Conservation (phyloP, 2,113 vertebrate genomes). For the Calidris pygmaea region DNA sequence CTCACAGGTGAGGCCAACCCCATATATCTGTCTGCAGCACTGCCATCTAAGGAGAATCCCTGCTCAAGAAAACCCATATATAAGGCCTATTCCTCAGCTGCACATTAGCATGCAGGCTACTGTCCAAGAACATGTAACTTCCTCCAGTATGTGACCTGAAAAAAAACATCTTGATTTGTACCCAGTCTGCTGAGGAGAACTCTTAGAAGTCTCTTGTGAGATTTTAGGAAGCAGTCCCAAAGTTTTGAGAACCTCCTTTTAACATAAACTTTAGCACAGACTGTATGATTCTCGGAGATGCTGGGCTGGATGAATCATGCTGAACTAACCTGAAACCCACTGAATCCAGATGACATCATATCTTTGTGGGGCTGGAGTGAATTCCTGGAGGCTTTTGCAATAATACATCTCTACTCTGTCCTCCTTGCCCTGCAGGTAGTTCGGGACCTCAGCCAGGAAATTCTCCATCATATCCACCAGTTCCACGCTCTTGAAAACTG, state of each 20-base stretch:
- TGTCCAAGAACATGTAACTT: neutral
- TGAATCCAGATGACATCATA: constrained; percentile 98
- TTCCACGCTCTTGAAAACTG: constrained; percentile 88
- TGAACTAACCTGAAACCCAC: constrained; percentile 93
- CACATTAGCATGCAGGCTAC: neutral
- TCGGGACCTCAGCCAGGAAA: constrained; percentile 89
- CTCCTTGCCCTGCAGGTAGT: constrained; percentile 82
- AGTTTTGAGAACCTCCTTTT: neutral
- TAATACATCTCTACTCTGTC: constrained; percentile 88
- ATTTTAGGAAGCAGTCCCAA: neutral
- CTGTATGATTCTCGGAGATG: neutral
- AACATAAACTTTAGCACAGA: neutral
- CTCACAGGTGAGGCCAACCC: neutral
- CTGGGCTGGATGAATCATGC: neutral
- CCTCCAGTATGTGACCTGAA: fast-evolving
- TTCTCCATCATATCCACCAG: constrained; percentile 95
- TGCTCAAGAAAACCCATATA: neutral
- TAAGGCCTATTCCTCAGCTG: neutral
- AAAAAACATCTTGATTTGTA: neutral
- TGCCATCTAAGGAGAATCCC: neutral
- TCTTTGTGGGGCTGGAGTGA: constrained; percentile 80
- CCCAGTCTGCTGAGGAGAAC: neutral
- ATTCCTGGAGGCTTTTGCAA: constrained; percentile 90
- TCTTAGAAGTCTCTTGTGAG: neutral
- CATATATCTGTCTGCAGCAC: neutral